Conservation (phyloP, 2,888 invertebrate genomes). For the Melinaea menophilus region DNA sequence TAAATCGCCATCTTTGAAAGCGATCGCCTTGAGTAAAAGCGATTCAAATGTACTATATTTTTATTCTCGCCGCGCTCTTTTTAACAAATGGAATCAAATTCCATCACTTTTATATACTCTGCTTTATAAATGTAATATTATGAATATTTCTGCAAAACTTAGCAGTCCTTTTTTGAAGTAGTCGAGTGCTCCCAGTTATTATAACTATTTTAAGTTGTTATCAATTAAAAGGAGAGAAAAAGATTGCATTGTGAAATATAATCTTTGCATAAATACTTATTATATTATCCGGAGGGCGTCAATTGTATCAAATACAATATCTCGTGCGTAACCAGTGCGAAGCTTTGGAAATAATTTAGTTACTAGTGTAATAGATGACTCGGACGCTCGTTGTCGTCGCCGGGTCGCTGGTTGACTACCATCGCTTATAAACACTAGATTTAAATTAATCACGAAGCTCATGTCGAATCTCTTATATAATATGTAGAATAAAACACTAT, state of each 20-base stretch:
- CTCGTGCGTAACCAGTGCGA: conserved; percentile 55
- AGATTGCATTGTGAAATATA: conserved; percentile 69
- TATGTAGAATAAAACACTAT: conserved; percentile 10
- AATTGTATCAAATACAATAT: conserved; percentile 74
- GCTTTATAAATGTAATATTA: conserved; percentile 23
- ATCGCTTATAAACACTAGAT: conserved; percentile 8
- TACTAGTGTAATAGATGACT: conserved; percentile 36
- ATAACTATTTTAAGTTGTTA: conserved; percentile 62
- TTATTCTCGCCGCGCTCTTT: conserved; percentile 29
- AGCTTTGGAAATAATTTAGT: conserved; percentile 48
- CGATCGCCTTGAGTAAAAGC: conserved; percentile 21
- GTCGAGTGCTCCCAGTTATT: conserved; percentile 37
- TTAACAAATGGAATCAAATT: conserved; percentile 57
- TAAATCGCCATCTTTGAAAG: conserved; percentile 30
- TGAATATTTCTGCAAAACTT: conserved; percentile 15
- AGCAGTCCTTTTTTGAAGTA: conserved; percentile 26
- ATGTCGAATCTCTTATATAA: conserved; percentile 1
- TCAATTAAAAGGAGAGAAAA: conserved; percentile 73
- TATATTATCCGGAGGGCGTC: conserved; percentile 52
- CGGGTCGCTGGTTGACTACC: conserved; percentile 25
- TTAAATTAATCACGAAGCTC: conserved; percentile 2
- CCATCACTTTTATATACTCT: conserved; percentile 38
- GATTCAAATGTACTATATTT: conserved; percentile 25
- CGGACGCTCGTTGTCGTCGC: conserved; percentile 15
- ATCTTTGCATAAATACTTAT: conserved; percentile 64